Evolutionary conservation across 2,888 invertebrate genomes (phyloP), one percentile per base, ranked within the genome.

Genomic region (Sarcophaga variegata): DNA sequence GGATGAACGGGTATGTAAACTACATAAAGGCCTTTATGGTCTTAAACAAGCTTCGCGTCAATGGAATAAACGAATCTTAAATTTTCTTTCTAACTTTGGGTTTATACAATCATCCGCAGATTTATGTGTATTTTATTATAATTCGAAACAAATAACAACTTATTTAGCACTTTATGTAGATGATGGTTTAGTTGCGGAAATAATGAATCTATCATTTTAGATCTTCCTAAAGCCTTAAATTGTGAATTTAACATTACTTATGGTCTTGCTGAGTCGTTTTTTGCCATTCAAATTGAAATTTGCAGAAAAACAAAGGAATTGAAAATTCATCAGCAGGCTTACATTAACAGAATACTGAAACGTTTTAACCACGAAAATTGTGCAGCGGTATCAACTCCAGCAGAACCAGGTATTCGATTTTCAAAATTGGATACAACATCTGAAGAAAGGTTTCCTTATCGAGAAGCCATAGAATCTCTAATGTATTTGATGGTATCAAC

Each of bases 1-100:
- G 47, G 79, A 88, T 25, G 79, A 88, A 60, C 47, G 75, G 47
- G 85, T 89, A 12, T 90, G 85, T 62, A 47, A 72, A 17, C 60
- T 89, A 47, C 82, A 88, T 67, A 88, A 81, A 54, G 86, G 87
- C 12, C 14, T 89, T 10, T 89, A 89, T 69, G 88, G 88, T 10
- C 67, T 88, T 0, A 89, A 88, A 59, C 87, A 88, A 49, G 83
- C 82, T n/a, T 87, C 86, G 4, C 45, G 86, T 3, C 78, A 85
- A 60, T 88, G 83, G 74, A 88, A 88, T 67, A 83, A 83, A 59
- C 69, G 75, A 66, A 76, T 89, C 5, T 76, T 85, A 0, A 22
- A 79, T 59, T 87, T 88, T 83, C 75, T 83, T 12, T 63, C 69
- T 17, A 12, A 82, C 11, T 72, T 74, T 72, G 83, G 84, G 49